These are phyloP conservation scores for Magallana ariakensis DNA, from an alignment of 1,140 invertebrate genomes.

Conservation along the genomic window DNA sequence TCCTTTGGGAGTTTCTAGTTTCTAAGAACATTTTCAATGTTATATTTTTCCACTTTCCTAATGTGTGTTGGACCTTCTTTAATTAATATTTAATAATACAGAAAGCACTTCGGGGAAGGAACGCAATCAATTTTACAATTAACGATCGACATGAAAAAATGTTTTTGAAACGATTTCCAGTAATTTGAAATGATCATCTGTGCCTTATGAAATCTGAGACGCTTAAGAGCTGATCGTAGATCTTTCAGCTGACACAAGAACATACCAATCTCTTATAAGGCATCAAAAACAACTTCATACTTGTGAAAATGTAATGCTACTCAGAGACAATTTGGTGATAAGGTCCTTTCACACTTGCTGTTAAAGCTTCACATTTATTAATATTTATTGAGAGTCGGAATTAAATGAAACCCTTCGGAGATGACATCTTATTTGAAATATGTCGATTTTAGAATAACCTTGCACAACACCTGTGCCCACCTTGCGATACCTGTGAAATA, in stretches of 20 bases:
- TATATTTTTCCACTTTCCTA: constrained; percentile 58
- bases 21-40: constrained; percentile 59
- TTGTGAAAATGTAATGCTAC: constrained; percentile 9
- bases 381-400: background rate
- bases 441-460: too few relatives aligned
- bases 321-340: background rate
- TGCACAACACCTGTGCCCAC: too few relatives aligned
- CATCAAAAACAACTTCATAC: constrained; percentile 25
- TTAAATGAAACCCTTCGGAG: background rate
- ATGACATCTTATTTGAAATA: too few relatives aligned
- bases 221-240: constrained; percentile 10
- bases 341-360: background rate
- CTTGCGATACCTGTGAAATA: background rate
- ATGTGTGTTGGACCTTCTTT: constrained; percentile 57
- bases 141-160: constrained; percentile 14
- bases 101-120: constrained; percentile 27
- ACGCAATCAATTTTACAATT: constrained; percentile 33
- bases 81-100: constrained; percentile 61
- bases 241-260: background rate
- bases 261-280: background rate
- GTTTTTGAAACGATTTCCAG: constrained; percentile 36
- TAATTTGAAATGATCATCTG: constrained; percentile 46
- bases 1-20: constrained; percentile 45
- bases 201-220: constrained; percentile 28
- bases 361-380: background rate